These are phyloP conservation scores for Cotesia vestalis DNA, from an alignment of 1,140 invertebrate genomes.

Conservation along the genomic window DNA sequence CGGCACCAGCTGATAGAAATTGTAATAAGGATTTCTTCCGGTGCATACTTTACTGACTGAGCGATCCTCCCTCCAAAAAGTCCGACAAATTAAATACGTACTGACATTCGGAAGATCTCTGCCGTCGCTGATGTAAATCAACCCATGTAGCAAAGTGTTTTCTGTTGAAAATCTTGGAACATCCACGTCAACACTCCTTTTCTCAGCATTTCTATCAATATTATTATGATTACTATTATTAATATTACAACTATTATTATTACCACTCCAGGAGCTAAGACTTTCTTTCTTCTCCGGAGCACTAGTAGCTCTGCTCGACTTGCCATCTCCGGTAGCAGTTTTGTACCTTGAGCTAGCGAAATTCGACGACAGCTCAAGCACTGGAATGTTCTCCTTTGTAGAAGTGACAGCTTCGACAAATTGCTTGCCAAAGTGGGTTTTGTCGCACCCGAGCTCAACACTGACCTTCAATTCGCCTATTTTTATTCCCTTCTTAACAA, in stretches of 20 bases:
- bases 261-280: background rate
- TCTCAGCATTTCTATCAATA: conserved; percentile 27
- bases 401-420: conserved; percentile 57
- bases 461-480: conserved; percentile 60
- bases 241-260: conserved; percentile 18
- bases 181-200: conserved; percentile 40
- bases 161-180: conserved; percentile 42
- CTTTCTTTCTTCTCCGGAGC: conserved; percentile 41
- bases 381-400: conserved; percentile 57
- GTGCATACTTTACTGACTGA: conserved; percentile 61
- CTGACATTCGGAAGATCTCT: conserved; percentile 57
- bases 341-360: conserved; percentile 40
- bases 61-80: conserved; percentile 65
- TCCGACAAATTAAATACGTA: conserved; percentile 65
- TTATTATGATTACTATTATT: conserved; percentile 40
- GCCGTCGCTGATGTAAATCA: conserved; percentile 66
- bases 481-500: conserved; percentile 59
- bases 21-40: conserved; percentile 62
- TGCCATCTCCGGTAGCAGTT: conserved; percentile 49
- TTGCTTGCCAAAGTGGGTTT: conserved; percentile 65
- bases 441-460: conserved; percentile 63
- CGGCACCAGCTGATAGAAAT: conserved; percentile 69
- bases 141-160: conserved; percentile 63
- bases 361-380: conserved; percentile 42
- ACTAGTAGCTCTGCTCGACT: conserved; percentile 37